A percentile compares a stretch with the other conserved stretches of the same genome.
Evolutionary conservation across 92 coral and sea anemone genomes (phyloP).

Genomic region (Diadumene lineata): DNA sequence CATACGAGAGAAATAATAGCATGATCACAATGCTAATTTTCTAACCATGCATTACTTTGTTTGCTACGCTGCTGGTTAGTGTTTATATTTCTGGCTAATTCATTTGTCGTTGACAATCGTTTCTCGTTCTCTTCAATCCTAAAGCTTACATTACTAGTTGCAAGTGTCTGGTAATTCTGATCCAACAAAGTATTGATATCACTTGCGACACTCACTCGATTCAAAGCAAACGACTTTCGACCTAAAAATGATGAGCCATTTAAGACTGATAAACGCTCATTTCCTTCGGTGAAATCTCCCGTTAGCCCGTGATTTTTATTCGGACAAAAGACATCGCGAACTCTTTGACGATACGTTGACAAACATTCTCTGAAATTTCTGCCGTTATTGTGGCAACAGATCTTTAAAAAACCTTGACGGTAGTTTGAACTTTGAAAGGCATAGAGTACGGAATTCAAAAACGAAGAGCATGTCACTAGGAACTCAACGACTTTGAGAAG

Average conservation of each 20-base stretch:
- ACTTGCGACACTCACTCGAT: background rate
- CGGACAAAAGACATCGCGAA: too few relatives aligned
- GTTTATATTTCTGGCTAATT: background rate
- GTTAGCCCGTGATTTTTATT: too few relatives aligned
- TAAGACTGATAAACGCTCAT: background rate
- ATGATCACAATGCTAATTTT: too few relatives aligned
- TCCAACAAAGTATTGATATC: background rate
- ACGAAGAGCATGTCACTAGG: slow-evolving; percentile 59
- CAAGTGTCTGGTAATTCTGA: background rate
- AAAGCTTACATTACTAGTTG: background rate
- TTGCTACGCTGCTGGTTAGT: background rate
- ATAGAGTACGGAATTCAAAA: slow-evolving; percentile 64
- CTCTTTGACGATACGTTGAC: too few relatives aligned
- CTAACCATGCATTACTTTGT: background rate
- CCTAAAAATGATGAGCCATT: background rate
- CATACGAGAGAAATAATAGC: too few relatives aligned
- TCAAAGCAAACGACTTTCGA: background rate
- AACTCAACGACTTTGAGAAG: slow-evolving; percentile 57
- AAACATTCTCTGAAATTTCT: too few relatives aligned
- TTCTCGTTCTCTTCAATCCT: background rate
- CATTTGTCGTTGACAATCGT: background rate
- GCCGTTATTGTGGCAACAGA: background rate
- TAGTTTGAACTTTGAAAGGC: slow-evolving; percentile 81
- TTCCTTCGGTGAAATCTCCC: background rate
- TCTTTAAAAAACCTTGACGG: slow-evolving; percentile 52